A percentile compares a stretch with the other conserved stretches of the same genome.
Evolutionary conservation across 1,140 invertebrate genomes (phyloP).

Genomic region (Ceratoteleas bidentatus): DNA sequence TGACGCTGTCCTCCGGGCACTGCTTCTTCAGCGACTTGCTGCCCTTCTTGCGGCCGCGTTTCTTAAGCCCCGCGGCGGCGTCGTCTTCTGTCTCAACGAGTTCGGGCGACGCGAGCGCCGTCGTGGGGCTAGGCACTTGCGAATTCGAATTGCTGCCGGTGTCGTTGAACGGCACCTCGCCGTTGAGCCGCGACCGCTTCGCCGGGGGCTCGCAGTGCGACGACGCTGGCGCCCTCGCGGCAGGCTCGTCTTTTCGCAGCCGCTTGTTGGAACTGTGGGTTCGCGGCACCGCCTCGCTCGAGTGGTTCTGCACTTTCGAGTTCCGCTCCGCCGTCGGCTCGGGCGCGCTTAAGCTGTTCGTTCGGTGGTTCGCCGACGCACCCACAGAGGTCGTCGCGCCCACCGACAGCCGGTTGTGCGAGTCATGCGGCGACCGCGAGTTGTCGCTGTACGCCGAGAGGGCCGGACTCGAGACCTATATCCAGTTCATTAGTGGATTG

Average conservation of each 20-base stretch:
- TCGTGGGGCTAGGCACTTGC: constrained; percentile 80
- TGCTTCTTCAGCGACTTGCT: constrained; percentile 84
- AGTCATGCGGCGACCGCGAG: constrained; percentile 76
- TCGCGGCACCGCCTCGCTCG: constrained; percentile 81
- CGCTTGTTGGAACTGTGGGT: constrained; percentile 85
- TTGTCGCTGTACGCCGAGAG: constrained; percentile 76
- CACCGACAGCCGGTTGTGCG: constrained; percentile 69
- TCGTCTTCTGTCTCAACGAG: constrained; percentile 45
- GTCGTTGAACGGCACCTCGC: constrained; percentile 70
- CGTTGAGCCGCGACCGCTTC: constrained; percentile 78
- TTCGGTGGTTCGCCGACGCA: constrained; percentile 70
- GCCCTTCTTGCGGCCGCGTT: constrained; percentile 87
- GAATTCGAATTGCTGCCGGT: constrained; percentile 72
- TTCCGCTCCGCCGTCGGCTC: constrained; percentile 57
- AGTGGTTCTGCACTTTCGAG: constrained; percentile 73
- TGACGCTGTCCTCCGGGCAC: constrained; percentile 83
- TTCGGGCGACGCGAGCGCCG: constrained; percentile 51
- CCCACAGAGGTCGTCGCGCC: constrained; percentile 24
- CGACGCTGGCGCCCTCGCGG: constrained; percentile 23
- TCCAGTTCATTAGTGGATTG: background rate
- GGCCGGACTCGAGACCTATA: constrained; percentile 75
- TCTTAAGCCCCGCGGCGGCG: constrained; percentile 79
- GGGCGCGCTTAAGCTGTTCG: constrained; percentile 68
- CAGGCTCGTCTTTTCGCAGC: constrained; percentile 82
- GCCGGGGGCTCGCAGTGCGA: constrained; percentile 61